Base-by-base conservation (phyloP, 2,797 vertebrate species). In the Ptychobarbus kaznakovi region DNA sequence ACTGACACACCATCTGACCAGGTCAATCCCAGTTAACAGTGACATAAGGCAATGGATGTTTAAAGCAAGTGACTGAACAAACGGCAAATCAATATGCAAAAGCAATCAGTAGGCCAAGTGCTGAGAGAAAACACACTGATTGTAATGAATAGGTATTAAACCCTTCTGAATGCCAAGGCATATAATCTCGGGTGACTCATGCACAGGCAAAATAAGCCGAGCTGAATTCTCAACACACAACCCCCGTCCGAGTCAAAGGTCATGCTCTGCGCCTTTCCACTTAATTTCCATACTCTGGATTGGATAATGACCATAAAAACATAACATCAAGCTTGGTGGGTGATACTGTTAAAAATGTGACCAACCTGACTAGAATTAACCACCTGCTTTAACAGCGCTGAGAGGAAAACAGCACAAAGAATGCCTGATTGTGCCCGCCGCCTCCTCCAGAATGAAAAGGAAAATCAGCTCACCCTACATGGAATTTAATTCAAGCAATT, bases 121-220 rank as follows among this genome's bases (percentile, higher is more conserved):
- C 86, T 73, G 86, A 87, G 65, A 83, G 82, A 86, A 88, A 89
- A 89, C 89, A 89, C 58, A 85, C 84, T 73, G 89, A 87, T 86
- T 87, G 82, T 88, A 90, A 90, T 87, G 84, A 87, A 86, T 84
- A 87, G 84, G 82, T 87, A 89, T 89, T 88, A 90, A 87, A 85
- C 76, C 70, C 82, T 86, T 78, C n/a, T 89, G 84, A 90, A 90
- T 85, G 87, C 75, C 82, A 86, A 85, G 76, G 53, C 75, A 83
- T 85, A 84, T 73, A 86, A 87, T 89, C 87, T 81, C 81, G 76
- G 70, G 75, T 87, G 86, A 90, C 74, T 87, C 87, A 89, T 87
- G 87, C 84, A 15, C 68, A 72, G 75, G 84, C 79, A 77, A 87
- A 86, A 86, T 85, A 88, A 74, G 63, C 70, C 7, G 22, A 56